Evolutionary conservation across 2,797 vertebrate genomes (phyloP).

Genomic region (Bufotes viridis): DNA sequence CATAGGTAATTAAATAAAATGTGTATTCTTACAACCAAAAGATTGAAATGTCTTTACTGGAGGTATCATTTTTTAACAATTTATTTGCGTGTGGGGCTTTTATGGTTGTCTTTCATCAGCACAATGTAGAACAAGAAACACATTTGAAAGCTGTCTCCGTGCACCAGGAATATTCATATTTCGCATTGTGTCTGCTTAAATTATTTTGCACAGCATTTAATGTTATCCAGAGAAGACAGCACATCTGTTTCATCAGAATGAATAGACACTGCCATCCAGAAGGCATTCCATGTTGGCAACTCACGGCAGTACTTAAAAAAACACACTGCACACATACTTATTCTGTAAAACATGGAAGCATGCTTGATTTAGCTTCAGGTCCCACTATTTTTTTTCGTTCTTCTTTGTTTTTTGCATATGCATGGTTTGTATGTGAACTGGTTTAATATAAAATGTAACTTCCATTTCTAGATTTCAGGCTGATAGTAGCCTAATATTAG

Average conservation of each 20-base stretch:
- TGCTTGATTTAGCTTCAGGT: constrained; percentile 32
- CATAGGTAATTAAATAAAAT: constrained; percentile 15
- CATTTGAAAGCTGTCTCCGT: constrained; percentile 48
- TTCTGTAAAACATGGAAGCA: constrained; percentile 39
- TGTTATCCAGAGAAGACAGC: constrained; percentile 85
- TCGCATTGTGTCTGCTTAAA: constrained; percentile 85
- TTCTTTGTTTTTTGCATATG: constrained; percentile 55
- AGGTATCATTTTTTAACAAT: constrained; percentile 28
- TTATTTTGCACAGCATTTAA: constrained; percentile 83
- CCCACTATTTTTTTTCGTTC: constrained; percentile 17
- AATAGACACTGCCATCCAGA: constrained; percentile 87
- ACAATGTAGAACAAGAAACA: constrained; percentile 47
- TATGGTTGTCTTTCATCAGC: constrained; percentile 50
- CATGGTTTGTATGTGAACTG: background rate
- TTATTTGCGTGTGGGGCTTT: constrained; percentile 22
- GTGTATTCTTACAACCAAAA: background rate
- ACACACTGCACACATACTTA: constrained; percentile 39
- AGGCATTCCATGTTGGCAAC: constrained; percentile 81
- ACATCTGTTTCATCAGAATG: constrained; percentile 82
- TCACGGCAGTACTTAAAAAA: constrained; percentile 56
- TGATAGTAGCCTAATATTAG: background rate
- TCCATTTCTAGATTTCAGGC: background rate
- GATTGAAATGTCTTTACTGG: constrained; percentile 9
- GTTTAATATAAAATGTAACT: constrained; percentile 12
- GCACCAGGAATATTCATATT: constrained; percentile 69